Evolutionary conservation across 2,888 invertebrate genomes (phyloP).

Genomic region (Hedya salicella): DNA sequence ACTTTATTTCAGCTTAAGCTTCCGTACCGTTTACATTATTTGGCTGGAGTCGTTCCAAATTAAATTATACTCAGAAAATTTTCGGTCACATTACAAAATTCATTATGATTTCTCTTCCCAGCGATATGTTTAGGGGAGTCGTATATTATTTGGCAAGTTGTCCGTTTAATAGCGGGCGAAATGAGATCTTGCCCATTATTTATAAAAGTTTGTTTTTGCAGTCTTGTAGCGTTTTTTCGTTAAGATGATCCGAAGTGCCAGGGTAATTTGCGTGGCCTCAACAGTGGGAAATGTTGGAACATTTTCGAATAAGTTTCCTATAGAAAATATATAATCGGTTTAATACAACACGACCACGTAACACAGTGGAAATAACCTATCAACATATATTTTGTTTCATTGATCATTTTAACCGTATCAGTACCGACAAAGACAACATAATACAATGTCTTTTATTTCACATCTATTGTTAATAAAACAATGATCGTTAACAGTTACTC

Average conservation of each 20-base stretch:
- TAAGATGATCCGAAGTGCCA: background rate
- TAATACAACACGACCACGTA: too few species aligned
- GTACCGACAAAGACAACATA: too few species aligned
- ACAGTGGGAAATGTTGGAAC: background rate
- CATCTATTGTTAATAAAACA: too few species aligned
- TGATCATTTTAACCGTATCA: too few species aligned
- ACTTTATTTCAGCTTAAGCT: slow-evolving; percentile 81
- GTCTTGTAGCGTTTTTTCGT: background rate
- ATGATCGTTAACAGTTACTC: too few species aligned
- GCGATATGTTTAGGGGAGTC: slow-evolving; percentile 58
- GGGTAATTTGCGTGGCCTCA: background rate
- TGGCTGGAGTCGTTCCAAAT: slow-evolving; percentile 81
- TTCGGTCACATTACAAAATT: slow-evolving; percentile 72
- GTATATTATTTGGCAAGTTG: slow-evolving; percentile 60
- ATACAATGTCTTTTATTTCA: too few species aligned
- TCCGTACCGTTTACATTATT: slow-evolving; percentile 80
- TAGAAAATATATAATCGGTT: too few species aligned
- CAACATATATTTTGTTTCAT: too few species aligned
- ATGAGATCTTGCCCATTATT: slow-evolving; percentile 41
- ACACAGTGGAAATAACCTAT: too few species aligned
- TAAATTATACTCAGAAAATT: slow-evolving; percentile 78
- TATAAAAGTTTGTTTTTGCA: slow-evolving; percentile 50
- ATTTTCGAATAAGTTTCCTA: too few species aligned
- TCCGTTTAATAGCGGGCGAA: slow-evolving; percentile 52
- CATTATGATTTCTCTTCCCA: slow-evolving; percentile 66